Percentiles rank a stretch among this genome's conserved stretches.
These are phyloP conservation scores for Clusia tigrina DNA, from an alignment of 2,888 invertebrate species.

Conservation along the genomic window DNA sequence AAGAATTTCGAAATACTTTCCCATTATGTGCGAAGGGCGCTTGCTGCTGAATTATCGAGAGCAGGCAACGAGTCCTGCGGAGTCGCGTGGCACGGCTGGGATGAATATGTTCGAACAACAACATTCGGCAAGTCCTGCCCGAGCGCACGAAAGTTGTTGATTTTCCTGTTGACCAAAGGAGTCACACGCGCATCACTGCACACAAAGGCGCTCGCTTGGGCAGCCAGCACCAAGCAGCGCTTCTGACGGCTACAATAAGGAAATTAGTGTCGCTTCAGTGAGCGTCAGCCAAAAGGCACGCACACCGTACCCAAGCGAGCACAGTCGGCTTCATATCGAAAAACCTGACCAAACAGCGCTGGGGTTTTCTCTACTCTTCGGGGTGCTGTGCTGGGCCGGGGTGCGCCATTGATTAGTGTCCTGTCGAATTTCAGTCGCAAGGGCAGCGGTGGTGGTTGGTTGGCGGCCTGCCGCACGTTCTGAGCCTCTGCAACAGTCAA, in stretches of 20 bases:
- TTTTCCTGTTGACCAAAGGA: conserved; percentile 11
- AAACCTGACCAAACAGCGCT: not conserved
- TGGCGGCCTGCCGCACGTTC: no score
- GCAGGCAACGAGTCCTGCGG: not conserved
- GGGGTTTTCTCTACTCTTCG: not conserved
- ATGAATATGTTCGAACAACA: conserved; percentile 14
- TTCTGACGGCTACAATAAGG: conserved; percentile 6
- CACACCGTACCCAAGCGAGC: not conserved
- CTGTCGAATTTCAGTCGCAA: not conserved
- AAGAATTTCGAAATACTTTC: not conserved
- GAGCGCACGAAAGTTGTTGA: conserved; percentile 1
- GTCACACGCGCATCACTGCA: conserved; percentile 2
- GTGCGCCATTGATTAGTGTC: conserved; percentile 10
- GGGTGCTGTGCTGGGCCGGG: no score
- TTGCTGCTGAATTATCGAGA: not conserved
- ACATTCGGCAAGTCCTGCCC: conserved; percentile 9
- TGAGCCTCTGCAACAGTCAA: no score
- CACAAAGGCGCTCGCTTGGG: not conserved
- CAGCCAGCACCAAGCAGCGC: no score
- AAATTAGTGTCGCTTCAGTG: conserved; percentile 7
- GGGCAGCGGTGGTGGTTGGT: not conserved
- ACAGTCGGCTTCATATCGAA: not conserved
- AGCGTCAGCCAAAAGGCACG: not conserved
- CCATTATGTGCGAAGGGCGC: no score
- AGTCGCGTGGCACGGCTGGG: not conserved